These are phyloP conservation scores for Prolemur simus DNA, from an alignment of 2,113 vertebrate genomes.

Conservation along the genomic window DNA sequence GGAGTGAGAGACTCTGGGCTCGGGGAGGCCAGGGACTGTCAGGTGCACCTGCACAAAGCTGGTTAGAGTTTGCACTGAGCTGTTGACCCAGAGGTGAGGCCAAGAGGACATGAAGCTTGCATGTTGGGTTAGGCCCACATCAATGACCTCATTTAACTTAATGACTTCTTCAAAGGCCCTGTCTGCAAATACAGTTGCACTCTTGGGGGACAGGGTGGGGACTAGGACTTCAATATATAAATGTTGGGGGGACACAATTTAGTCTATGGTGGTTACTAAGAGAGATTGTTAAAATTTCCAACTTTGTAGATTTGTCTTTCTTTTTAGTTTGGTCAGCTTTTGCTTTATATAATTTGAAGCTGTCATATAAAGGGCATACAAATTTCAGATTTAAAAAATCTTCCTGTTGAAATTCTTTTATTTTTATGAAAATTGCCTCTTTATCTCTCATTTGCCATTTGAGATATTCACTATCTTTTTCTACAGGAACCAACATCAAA, in stretches of 20 bases:
- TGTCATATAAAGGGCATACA: background rate
- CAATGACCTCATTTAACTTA: background rate
- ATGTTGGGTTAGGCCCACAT: background rate
- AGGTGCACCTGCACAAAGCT: background rate
- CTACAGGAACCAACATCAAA: background rate
- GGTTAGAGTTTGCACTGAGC: background rate
- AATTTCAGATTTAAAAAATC: background rate
- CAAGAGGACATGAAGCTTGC: background rate
- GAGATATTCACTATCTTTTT: background rate
- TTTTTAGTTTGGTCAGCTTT: background rate
- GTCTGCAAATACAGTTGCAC: background rate
- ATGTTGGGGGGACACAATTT: background rate
- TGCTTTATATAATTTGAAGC: background rate
- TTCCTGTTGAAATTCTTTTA: background rate
- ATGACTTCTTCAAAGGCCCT: background rate
- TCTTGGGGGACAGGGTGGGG: too few species aligned
- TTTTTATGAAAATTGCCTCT: background rate
- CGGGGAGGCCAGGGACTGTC: background rate
- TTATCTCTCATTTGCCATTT: background rate
- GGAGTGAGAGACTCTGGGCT: background rate
- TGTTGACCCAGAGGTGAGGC: background rate
- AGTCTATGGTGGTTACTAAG: background rate
- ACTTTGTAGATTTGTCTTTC: background rate
- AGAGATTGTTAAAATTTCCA: background rate
- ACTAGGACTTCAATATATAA: background rate